phyloP scores from a whole-genome alignment of 2,113 vertebrate species.

The Anhinga rufa region DNA sequence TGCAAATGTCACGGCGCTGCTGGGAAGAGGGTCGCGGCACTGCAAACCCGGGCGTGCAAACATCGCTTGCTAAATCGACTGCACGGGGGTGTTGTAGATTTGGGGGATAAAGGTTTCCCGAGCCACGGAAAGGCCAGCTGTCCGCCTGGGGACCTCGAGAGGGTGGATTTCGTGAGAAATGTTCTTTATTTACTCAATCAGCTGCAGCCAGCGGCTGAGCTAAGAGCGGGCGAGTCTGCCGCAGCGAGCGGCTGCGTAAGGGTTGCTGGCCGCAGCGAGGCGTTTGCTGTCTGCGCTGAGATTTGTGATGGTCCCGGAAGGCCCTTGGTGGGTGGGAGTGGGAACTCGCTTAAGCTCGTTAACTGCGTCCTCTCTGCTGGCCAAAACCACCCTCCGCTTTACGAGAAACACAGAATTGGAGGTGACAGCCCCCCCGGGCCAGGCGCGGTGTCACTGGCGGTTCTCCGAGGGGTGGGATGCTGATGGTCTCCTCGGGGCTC shows the following conservation, averaged over 20 bases:
- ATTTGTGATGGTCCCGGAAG: background rate
- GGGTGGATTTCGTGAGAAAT: background rate
- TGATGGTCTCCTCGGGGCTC: background rate
- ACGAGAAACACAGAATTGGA: background rate
- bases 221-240: background rate
- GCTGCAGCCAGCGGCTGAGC: constrained; percentile 7
- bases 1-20: background rate
- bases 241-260: background rate
- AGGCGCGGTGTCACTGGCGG: fast-evolving
- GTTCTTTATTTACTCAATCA: background rate
- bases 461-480: background rate
- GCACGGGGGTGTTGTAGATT: background rate
- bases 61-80: background rate
- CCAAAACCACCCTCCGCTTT: background rate
- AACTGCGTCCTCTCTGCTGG: background rate
- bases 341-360: background rate
- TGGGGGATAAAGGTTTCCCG: background rate
- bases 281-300: background rate
- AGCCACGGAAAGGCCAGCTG: background rate
- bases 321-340: constrained; percentile 27
- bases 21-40: background rate
- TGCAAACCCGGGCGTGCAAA: background rate
- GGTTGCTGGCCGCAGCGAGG: background rate
- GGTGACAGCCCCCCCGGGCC: background rate
- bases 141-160: background rate